A percentile compares a stretch with the other conserved stretches of the same genome.
Conservation (phyloP, 2,797 vertebrate species). For the Microchirus variegatus region DNA sequence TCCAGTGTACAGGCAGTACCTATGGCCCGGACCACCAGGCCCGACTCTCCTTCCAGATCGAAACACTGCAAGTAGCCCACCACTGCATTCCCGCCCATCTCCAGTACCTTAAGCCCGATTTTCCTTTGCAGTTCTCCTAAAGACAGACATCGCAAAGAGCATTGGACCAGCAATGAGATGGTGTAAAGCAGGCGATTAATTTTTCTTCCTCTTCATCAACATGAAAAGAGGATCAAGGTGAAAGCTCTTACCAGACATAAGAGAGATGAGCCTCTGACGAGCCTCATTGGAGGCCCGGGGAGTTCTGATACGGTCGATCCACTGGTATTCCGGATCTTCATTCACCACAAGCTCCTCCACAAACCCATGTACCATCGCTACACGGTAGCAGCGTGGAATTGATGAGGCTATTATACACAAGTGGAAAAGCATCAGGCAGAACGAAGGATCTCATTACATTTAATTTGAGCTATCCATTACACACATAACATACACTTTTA, state of each 20-base stretch:
- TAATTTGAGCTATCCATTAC: no score
- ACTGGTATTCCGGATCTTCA: constrained; percentile 98
- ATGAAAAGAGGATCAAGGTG: neutral
- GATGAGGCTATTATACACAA: constrained; percentile 84
- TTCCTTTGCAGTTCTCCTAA: constrained; percentile 97
- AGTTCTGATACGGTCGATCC: constrained; percentile 98
- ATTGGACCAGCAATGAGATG: neutral
- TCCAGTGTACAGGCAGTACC: constrained; percentile 98
- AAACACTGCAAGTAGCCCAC: constrained; percentile 99
- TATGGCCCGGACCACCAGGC: constrained; percentile 96
- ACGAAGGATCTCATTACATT: neutral
- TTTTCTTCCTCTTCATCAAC: neutral
- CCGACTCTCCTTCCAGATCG: constrained; percentile 97
- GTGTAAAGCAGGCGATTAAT: neutral
- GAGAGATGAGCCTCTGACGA: constrained; percentile 95
- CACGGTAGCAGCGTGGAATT: constrained; percentile 93
- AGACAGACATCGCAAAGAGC: constrained; percentile 5
- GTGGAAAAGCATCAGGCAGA: neutral
- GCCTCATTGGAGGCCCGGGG: constrained; percentile 97
- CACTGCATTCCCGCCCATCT: constrained; percentile 98
- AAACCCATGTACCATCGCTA: constrained; percentile 94
- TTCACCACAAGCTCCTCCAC: constrained; percentile 99
- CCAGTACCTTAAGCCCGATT: constrained; percentile 97
- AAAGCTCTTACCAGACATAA: constrained; percentile 91
- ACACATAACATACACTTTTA: no score